These are phyloP conservation scores for Sorex fumeus DNA, from an alignment of 2,113 vertebrate species.

Conservation along the genomic window DNA sequence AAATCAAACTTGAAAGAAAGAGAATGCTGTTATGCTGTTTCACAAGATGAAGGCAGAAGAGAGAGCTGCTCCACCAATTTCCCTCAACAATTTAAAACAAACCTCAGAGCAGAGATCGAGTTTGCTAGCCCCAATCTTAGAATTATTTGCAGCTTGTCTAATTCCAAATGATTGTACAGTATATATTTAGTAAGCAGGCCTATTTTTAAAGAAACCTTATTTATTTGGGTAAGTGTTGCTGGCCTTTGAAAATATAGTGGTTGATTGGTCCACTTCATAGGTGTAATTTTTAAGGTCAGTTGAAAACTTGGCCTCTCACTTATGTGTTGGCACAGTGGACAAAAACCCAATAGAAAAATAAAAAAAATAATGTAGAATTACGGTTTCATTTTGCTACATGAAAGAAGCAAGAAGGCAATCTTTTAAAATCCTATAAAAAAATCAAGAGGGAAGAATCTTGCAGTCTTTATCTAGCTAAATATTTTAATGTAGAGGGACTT, in stretches of 20 bases:
- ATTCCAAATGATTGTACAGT: slow-evolving; percentile 39
- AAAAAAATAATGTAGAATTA: slow-evolving; percentile 55
- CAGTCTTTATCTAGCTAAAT: slow-evolving; percentile 66
- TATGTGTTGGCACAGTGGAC: slow-evolving; percentile 53
- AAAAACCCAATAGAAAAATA: slow-evolving; percentile 70
- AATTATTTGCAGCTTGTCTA: slow-evolving; percentile 40
- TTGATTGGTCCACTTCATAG: slow-evolving; percentile 27
- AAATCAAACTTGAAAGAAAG: slow-evolving; percentile 78
- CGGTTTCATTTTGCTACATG: slow-evolving; percentile 77
- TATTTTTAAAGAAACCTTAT: background rate
- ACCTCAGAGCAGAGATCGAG: slow-evolving; percentile 23
- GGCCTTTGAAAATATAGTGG: slow-evolving; percentile 51
- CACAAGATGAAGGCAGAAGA: slow-evolving; percentile 53
- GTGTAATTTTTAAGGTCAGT: slow-evolving; percentile 58
- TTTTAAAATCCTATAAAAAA: slow-evolving; percentile 72
- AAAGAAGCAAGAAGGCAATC: slow-evolving; percentile 72
- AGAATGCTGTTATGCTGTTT: slow-evolving; percentile 15
- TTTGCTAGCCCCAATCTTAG: slow-evolving; percentile 26
- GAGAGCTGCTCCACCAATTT: background rate
- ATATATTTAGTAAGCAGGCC: slow-evolving; percentile 64
- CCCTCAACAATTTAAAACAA: background rate
- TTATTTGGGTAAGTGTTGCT: slow-evolving; percentile 45
- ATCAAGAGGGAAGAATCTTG: slow-evolving; percentile 72
- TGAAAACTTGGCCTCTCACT: slow-evolving; percentile 63
- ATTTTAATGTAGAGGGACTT: slow-evolving; percentile 26